Conservation (phyloP, 2,888 invertebrate genomes). For the Hemistola chrysoprasaria region DNA sequence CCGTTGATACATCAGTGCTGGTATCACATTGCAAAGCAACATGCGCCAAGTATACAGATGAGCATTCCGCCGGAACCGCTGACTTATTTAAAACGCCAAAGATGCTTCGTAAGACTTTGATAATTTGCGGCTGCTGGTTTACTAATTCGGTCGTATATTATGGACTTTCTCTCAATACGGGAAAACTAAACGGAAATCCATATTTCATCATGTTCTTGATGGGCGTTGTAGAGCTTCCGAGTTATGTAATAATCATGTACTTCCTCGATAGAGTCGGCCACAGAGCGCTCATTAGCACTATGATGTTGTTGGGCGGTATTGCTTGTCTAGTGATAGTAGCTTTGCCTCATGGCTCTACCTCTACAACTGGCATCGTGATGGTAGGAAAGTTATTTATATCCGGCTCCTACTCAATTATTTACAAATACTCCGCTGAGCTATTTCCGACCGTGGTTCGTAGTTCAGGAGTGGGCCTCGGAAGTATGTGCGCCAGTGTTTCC, state of each 20-base stretch:
- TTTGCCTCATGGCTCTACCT: constrained; percentile 84
- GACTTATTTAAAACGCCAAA: constrained; percentile 91
- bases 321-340: constrained; percentile 89
- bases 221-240: constrained; percentile 91
- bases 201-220: constrained; percentile 90
- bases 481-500: constrained; percentile 92
- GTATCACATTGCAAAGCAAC: constrained; percentile 84
- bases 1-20: constrained; percentile 84
- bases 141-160: constrained; percentile 94
- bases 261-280: constrained; percentile 90
- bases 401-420: constrained; percentile 92
- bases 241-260: constrained; percentile 87
- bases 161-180: constrained; percentile 90
- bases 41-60: constrained; percentile 67
- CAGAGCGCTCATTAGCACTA: constrained; percentile 87
- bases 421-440: constrained; percentile 93
- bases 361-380: constrained; percentile 86
- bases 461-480: constrained; percentile 91
- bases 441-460: constrained; percentile 93
- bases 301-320: constrained; percentile 90
- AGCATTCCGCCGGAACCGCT: constrained; percentile 82
- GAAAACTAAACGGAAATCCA: constrained; percentile 90
- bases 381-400: constrained; percentile 92
- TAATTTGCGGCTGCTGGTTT: constrained; percentile 93
- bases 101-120: constrained; percentile 88